Evolutionary conservation across 2,797 vertebrate species (phyloP).

Genomic region (Botia kubotai): DNA sequence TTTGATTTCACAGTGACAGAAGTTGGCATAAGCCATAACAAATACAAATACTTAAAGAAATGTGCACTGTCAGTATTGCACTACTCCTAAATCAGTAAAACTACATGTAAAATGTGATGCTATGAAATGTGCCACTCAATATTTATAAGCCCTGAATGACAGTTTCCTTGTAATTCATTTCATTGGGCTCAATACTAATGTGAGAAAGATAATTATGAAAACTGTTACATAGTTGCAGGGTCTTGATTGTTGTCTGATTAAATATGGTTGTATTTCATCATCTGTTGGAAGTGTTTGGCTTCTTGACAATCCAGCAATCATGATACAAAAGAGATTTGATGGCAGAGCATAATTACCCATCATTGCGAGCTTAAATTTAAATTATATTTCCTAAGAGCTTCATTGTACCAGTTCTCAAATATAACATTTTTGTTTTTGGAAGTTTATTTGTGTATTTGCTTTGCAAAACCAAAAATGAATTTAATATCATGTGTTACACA

Average conservation of each 20-base stretch:
- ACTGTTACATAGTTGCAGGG: neutral
- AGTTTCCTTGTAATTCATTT: constrained; percentile 7
- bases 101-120: neutral
- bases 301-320: neutral
- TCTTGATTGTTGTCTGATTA: constrained; percentile 7
- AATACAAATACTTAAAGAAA: neutral
- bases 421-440: too few species aligned
- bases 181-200: neutral
- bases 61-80: neutral
- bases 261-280: neutral
- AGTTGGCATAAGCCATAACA: neutral
- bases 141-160: constrained; percentile 5
- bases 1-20: neutral
- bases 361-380: neutral
- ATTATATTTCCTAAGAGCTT: neutral
- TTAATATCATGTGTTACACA: too few species aligned
- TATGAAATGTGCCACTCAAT: neutral
- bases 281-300: neutral
- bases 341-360: constrained; percentile 18
- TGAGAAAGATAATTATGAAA: constrained; percentile 7
- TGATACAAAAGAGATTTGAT: constrained; percentile 2
- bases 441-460: too few species aligned
- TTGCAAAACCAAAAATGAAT: too few species aligned
- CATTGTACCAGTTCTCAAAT: neutral
- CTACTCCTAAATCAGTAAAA: neutral